Percentiles rank a stretch among this genome's conserved stretches.
Evolutionary conservation across 30 jellyfish, hydroid and myxozoan species (phyloP).

Genomic region (Pseudorhiza aurosa): DNA sequence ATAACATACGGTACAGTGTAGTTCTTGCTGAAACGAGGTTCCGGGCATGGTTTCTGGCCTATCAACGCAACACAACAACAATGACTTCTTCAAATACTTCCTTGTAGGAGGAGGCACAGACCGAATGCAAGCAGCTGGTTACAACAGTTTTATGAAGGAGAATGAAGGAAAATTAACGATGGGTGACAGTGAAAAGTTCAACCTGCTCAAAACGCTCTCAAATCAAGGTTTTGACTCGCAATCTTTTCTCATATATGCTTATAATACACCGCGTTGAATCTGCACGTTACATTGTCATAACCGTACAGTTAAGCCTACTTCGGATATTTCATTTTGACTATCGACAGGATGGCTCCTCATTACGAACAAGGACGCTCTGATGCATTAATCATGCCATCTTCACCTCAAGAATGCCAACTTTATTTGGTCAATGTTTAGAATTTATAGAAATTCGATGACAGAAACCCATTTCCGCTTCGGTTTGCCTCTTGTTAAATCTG

Average conservation of each 20-base stretch:
- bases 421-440: too few species aligned
- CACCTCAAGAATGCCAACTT: too few species aligned
- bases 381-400: too few species aligned
- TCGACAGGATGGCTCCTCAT: too few species aligned
- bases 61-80: neutral
- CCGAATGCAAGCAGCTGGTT: neutral
- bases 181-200: conserved; percentile 15
- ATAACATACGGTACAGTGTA: too few species aligned
- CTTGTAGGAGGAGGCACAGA: conserved; percentile 13
- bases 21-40: conserved; percentile 4
- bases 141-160: neutral
- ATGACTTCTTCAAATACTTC: neutral
- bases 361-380: too few species aligned
- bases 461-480: too few species aligned
- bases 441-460: too few species aligned
- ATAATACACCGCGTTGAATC: neutral
- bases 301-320: too few species aligned
- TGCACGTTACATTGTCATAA: neutral
- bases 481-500: too few species aligned
- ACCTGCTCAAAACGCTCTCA: conserved; percentile 26
- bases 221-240: conserved; percentile 40
- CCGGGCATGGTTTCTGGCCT: neutral
- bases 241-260: neutral
- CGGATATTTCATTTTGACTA: too few species aligned
- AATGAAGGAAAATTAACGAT: neutral